phyloP scores from a whole-genome alignment of 1,140 invertebrate genomes.

The Drosophila nasuta region DNA sequence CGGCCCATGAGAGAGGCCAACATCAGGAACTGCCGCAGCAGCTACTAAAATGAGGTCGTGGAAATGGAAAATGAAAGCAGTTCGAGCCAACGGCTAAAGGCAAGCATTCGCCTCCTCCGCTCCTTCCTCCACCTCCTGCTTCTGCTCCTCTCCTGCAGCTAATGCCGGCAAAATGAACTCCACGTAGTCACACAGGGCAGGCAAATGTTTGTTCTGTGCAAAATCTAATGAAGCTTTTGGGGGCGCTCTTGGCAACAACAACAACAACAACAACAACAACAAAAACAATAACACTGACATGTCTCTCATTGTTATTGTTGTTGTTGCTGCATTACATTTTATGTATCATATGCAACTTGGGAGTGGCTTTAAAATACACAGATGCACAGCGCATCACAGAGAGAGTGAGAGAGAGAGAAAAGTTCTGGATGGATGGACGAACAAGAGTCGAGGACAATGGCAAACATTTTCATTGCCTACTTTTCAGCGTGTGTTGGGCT shows the following conservation, averaged over 20 bases:
- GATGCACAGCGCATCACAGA: not conserved
- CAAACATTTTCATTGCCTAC: slow-evolving; percentile 72
- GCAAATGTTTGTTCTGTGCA: slow-evolving; percentile 32
- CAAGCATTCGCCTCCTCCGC: not conserved
- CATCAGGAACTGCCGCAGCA: slow-evolving; percentile 16
- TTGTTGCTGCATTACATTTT: slow-evolving; percentile 45
- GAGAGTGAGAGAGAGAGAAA: too few species aligned
- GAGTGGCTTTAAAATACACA: slow-evolving; percentile 72
- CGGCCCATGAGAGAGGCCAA: slow-evolving; percentile 13
- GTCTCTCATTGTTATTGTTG: slow-evolving; percentile 21
- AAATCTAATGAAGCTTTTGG: slow-evolving; percentile 57
- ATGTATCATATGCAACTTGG: slow-evolving; percentile 41
- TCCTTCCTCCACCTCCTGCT: not conserved
- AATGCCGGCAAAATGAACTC: slow-evolving; percentile 62
- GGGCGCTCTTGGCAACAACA: slow-evolving; percentile 13
- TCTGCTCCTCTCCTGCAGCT: slow-evolving; percentile 15
- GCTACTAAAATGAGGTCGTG: slow-evolving; percentile 75
- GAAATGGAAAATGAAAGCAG: slow-evolving; percentile 84
- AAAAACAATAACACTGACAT: slow-evolving; percentile 23
- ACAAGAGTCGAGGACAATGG: slow-evolving; percentile 30
- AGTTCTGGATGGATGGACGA: not conserved
- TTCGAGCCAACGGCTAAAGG: slow-evolving; percentile 54
- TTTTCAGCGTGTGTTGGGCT: slow-evolving; percentile 51
- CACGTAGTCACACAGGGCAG: slow-evolving; percentile 18
- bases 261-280: slow-evolving; percentile 21